Conservation (phyloP, 2,113 vertebrate species). For the Uria aalge region DNA sequence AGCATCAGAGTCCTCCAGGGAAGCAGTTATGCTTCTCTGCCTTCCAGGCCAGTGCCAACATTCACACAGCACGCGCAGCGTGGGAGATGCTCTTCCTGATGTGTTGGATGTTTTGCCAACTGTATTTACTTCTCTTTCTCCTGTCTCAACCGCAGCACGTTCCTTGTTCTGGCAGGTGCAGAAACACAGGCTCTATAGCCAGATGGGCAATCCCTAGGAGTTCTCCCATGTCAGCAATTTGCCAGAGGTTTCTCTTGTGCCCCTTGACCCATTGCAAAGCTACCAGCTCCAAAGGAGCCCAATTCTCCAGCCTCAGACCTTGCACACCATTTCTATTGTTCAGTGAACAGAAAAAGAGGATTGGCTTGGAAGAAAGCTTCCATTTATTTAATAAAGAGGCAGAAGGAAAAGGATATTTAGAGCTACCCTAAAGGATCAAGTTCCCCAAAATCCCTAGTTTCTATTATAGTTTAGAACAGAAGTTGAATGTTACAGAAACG, state of each 20-base stretch:
- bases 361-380: not conserved
- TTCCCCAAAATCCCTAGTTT: slow-evolving; percentile 6
- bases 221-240: not conserved
- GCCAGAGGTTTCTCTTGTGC: not conserved
- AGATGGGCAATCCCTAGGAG: slow-evolving; percentile 1
- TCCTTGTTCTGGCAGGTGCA: not conserved
- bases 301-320: not conserved
- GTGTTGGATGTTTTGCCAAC: not conserved
- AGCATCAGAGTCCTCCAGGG: not conserved
- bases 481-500: slow-evolving; percentile 46
- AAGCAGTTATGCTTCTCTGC: not conserved
- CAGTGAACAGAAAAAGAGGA: not conserved
- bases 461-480: slow-evolving; percentile 34
- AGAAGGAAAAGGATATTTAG: not conserved
- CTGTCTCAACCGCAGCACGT: not conserved
- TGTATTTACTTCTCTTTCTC: not conserved
- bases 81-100: not conserved
- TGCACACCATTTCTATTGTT: not conserved
- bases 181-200: not conserved
- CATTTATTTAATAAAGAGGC: not conserved
- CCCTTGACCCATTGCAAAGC: not conserved
- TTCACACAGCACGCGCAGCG: not conserved
- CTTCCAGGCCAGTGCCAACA: not conserved
- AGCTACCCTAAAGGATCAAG: not conserved
- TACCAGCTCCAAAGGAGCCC: not conserved